Evolutionary conservation across 2,797 vertebrate genomes (phyloP), one percentile per base, ranked within the genome.

Genomic region (Parauchenoglanis punctatus): DNA sequence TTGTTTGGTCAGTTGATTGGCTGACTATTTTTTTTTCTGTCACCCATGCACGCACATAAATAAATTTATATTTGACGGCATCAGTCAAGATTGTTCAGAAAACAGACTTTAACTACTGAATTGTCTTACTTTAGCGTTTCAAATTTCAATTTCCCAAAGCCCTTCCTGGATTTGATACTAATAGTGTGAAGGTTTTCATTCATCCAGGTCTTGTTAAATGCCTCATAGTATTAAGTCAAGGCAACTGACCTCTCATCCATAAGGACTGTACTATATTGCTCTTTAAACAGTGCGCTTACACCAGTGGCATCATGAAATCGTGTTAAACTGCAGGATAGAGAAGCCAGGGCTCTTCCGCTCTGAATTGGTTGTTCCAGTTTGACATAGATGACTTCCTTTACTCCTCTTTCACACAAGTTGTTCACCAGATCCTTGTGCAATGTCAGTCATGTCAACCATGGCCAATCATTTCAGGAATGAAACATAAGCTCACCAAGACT

Each of bases 121-220:
- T 0, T 35, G 49, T 72, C 28, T 72, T 84, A 58, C 68, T 56
- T 84, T 72, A 72, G 35, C 70, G 31, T 85, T 85, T 85, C 10
- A 78, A n/a, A 78, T n/a, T 65, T 54, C 61, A 85, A 67, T 54
- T 77, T 77, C 17, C n/a, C 44, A 65, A n/a, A 35, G 3, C 23
- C 13, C 59, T 85, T n/a, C 17, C 73, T 12, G 58, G 18, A 31
- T 35, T 67, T n/a, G 44, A 85, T 56, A 40, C 59, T 78, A 40
- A 44, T 15, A 65, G 28, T 46, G 15, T 61, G 20, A 73, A 61
- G 23, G 56, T 76, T 75, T 85, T 7, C 73, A 46, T n/a, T 61
- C 59, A 56, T 78, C 52, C 25, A 68, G 58, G 72, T n/a, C 59
- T 18, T 54, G 61, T 23, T 25, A 35, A 35, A 59, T 61, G 18